Percentiles rank a stretch among this genome's conserved stretches.
Evolutionary conservation across 37 sponge, comb jelly and placozoan species (phyloP).

Genomic region (Agelas oroides): DNA sequence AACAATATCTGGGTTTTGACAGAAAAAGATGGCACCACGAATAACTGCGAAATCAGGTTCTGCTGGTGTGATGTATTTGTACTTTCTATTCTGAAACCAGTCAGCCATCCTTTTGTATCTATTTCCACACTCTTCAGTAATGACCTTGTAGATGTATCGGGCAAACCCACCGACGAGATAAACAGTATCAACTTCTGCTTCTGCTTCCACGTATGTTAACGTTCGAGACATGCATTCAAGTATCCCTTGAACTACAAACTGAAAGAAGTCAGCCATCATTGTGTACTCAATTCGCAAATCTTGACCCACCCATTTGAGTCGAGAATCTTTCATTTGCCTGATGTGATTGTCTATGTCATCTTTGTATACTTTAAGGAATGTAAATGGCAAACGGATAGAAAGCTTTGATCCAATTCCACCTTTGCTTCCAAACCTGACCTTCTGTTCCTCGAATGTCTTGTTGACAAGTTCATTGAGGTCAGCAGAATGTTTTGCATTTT

Average conservation of each 20-base stretch:
- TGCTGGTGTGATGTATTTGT: not conserved
- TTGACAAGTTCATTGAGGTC: conserved; percentile 16
- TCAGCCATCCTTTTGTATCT: too few species aligned
- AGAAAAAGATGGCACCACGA: conserved; percentile 30
- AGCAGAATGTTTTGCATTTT: not conserved
- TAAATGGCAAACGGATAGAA: not conserved
- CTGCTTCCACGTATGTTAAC: not conserved
- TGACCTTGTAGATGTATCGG: conserved; percentile 1
- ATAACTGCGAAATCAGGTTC: conserved; percentile 9
- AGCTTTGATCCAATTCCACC: not conserved
- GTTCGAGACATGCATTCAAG: not conserved
- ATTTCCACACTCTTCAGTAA: not conserved
- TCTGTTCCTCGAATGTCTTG: conserved; percentile 34
- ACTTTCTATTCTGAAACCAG: too few species aligned
- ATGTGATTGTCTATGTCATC: not conserved
- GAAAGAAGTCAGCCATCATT: conserved; percentile 23
- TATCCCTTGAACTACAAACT: conserved; percentile 5
- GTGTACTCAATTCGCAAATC: not conserved
- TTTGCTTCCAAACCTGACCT: conserved; percentile 20
- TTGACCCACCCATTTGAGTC: not conserved
- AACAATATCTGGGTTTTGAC: conserved; percentile 16
- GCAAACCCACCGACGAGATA: conserved; percentile 51
- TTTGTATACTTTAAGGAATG: not conserved
- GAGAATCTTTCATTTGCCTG: not conserved
- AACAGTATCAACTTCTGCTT: conserved; percentile 6